These are phyloP conservation scores for Florisuga fusca DNA, from an alignment of 2,797 vertebrate genomes.

Conservation along the genomic window DNA sequence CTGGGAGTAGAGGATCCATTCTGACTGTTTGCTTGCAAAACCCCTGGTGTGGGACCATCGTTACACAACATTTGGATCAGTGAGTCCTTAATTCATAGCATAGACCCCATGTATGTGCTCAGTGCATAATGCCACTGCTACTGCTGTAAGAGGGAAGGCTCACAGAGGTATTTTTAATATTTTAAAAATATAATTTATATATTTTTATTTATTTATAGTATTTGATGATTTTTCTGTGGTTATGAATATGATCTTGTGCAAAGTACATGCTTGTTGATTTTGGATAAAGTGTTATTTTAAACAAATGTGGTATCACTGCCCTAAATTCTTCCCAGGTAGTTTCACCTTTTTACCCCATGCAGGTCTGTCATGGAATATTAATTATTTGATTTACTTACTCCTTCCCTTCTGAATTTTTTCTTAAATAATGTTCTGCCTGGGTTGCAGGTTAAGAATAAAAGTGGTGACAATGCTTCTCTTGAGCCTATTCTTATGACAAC, in stretches of 20 bases:
- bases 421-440: not conserved
- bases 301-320: not conserved
- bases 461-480: not conserved
- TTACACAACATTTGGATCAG: not conserved
- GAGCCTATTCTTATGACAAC: not conserved
- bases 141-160: not conserved
- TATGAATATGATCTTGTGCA: not conserved
- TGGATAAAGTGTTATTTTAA: not conserved
- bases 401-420: not conserved
- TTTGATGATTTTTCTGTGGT: not conserved
- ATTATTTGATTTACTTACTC: not conserved
- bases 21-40: not conserved
- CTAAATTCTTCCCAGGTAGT: not conserved
- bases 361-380: not conserved
- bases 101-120: not conserved
- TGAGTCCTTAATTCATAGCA: not conserved
- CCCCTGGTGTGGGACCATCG: accelerated
- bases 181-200: too few relatives aligned
- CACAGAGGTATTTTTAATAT: too few relatives aligned
- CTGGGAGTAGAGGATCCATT: not conserved
- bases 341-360: not conserved
- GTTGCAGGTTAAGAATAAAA: not conserved
- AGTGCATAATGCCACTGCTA: not conserved
- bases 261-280: not conserved
- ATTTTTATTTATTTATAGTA: too few relatives aligned